These are phyloP conservation scores for Daubentonia madagascariensis DNA, from an alignment of 2,113 vertebrate genomes.

Conservation along the genomic window DNA sequence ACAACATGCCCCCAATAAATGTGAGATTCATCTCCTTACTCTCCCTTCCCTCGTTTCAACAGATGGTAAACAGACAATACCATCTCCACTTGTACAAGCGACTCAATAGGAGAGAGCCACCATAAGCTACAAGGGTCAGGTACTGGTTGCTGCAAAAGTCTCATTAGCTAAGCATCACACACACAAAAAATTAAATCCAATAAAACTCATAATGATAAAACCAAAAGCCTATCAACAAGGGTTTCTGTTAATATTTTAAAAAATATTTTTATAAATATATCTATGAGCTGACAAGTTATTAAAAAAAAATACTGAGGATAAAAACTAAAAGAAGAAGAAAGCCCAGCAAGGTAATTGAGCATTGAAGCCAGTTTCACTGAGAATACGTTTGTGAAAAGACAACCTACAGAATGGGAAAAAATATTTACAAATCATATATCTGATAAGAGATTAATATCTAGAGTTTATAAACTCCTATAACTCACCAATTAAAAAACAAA, in stretches of 20 bases:
- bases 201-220: background rate
- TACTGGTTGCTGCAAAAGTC: background rate
- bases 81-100: background rate
- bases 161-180: background rate
- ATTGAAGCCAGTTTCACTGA: background rate
- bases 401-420: background rate
- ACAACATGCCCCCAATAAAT: background rate
- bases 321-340: background rate
- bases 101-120: background rate
- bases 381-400: background rate
- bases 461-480: background rate
- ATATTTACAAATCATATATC: background rate
- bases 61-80: background rate
- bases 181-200: background rate
- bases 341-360: too few relatives aligned
- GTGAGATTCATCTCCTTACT: background rate
- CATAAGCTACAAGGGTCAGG: background rate
- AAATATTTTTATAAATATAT: background rate
- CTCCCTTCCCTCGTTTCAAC: background rate
- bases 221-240: background rate
- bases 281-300: background rate
- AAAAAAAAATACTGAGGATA: background rate
- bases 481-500: background rate
- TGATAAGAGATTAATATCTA: background rate
- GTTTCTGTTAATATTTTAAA: background rate